Evolutionary conservation across 2,797 vertebrate species (phyloP).

Genomic region (Urosaurus nigricauda): DNA sequence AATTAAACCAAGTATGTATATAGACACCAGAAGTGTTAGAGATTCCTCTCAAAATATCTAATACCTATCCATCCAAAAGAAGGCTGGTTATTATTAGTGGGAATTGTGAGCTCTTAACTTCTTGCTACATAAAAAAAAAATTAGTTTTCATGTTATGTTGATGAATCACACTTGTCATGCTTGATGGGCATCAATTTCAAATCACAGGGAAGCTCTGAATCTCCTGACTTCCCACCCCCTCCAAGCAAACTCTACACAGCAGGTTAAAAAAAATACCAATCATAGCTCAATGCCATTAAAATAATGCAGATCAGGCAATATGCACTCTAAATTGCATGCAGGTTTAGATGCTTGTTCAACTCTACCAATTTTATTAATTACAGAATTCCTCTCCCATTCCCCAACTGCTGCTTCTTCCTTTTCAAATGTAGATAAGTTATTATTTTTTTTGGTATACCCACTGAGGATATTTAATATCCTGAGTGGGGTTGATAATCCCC

Average conservation of each 20-base stretch:
- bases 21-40: neutral
- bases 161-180: neutral
- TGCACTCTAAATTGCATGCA: conserved; percentile 20
- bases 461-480: neutral
- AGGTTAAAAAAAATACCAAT: neutral
- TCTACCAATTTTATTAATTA: neutral
- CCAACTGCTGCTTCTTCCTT: neutral
- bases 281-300: neutral
- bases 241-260: neutral
- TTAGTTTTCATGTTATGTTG: neutral
- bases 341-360: neutral
- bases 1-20: conserved; percentile 5
- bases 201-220: neutral
- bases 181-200: neutral
- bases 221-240: neutral
- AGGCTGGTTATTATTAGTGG: neutral
- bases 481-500: neutral
- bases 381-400: neutral
- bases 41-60: neutral
- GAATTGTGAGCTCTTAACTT: neutral
- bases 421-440: neutral
- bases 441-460: neutral
- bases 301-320: neutral
- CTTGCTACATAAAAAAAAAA: neutral
- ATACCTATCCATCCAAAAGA: neutral